phyloP scores from a whole-genome alignment of 2,113 vertebrate genomes.

The Apeltes quadracus region DNA sequence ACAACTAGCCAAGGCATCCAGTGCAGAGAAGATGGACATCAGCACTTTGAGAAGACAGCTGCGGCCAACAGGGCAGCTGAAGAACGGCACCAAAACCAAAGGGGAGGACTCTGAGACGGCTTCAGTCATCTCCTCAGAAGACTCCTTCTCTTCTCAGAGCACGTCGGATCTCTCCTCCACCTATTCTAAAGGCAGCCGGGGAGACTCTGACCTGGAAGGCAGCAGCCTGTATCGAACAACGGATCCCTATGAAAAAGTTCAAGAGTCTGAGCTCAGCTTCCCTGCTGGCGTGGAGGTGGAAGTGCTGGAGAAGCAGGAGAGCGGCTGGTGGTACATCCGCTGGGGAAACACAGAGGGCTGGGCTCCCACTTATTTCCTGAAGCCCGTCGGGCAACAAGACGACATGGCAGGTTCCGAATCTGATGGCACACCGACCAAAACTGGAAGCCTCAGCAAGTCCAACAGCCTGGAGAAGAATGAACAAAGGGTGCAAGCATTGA shows the following conservation, averaged over 20 bases:
- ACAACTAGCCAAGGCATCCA: slow-evolving; percentile 88
- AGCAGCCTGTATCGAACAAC: slow-evolving; percentile 85
- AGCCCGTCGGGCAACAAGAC: slow-evolving; percentile 82
- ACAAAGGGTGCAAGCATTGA: slow-evolving; percentile 92
- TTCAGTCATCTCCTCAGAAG: slow-evolving; percentile 86
- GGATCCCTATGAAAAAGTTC: slow-evolving; percentile 92
- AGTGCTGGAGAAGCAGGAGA: slow-evolving; percentile 93
- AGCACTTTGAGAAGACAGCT: slow-evolving; percentile 93
- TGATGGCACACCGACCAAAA: slow-evolving; percentile 81
- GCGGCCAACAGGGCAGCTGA: slow-evolving; percentile 91
- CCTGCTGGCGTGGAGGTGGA: slow-evolving; percentile 92
- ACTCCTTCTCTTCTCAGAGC: slow-evolving; percentile 87
- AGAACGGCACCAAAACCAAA: slow-evolving; percentile 87
- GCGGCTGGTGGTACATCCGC: slow-evolving; percentile 96
- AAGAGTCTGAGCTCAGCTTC: slow-evolving; percentile 95
- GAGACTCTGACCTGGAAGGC: slow-evolving; percentile 82
- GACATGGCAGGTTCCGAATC: slow-evolving; percentile 79
- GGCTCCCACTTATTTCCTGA: slow-evolving; percentile 94
- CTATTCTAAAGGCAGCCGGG: slow-evolving; percentile 85
- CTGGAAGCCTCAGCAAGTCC: slow-evolving; percentile 88
- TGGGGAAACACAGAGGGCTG: slow-evolving; percentile 91
- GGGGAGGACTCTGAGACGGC: slow-evolving; percentile 92
- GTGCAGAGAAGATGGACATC: slow-evolving; percentile 96
- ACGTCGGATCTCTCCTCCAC: slow-evolving; percentile 88
- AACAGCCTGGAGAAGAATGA: slow-evolving; percentile 97